Evolutionary conservation across 2,113 vertebrate genomes (phyloP), one percentile per base, ranked within the genome.

Genomic region (Pygoscelis adeliae): DNA sequence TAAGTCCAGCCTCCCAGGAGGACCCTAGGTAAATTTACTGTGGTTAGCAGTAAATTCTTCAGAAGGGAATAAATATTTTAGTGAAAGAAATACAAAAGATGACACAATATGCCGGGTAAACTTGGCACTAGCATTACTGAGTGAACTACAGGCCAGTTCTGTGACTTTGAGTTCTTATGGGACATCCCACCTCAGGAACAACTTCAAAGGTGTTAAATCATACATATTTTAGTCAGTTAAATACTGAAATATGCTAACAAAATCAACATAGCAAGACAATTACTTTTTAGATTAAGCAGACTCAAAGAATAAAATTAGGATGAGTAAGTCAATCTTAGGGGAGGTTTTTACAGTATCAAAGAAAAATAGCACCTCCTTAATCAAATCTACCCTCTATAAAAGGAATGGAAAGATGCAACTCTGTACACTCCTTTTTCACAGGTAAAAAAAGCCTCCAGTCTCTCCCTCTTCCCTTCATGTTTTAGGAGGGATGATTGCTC

Each of bases 101-200:
- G 5, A 10, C 15, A 19, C 17, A 73, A 5, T 13, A n/a, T 34
- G 11, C 3, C 0, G 1, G 15, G 25, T n/a, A 90, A 47, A 72
- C 11, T 58, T 87, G 50, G 5, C 25, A 32, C 0, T 2, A 30
- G 2, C 27, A 44, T 58, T 87, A 63, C 9, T 42, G 13, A 62
- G 42, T 42, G 42, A 77, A 40, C 27, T 62, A 59, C 16, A 44
- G 36, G 63, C 4, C 15, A 30, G 11, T 59, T 66, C 55, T 87
- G 38, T 55, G 38, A 71, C 59, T 81, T 19, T 4, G 7, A 91
- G 38, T 15, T 83, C 12, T 74, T 71, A 6, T 1, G 12, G 47
- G 20, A 55, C 10, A 63, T 61, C 4, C 11, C 8, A 61, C 6
- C 10, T 27, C 29, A 55, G 13, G 9, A 87, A 69, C 3, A 80